These are phyloP conservation scores for Petroica traversi DNA, from an alignment of 2,113 vertebrate species.

Conservation along the genomic window DNA sequence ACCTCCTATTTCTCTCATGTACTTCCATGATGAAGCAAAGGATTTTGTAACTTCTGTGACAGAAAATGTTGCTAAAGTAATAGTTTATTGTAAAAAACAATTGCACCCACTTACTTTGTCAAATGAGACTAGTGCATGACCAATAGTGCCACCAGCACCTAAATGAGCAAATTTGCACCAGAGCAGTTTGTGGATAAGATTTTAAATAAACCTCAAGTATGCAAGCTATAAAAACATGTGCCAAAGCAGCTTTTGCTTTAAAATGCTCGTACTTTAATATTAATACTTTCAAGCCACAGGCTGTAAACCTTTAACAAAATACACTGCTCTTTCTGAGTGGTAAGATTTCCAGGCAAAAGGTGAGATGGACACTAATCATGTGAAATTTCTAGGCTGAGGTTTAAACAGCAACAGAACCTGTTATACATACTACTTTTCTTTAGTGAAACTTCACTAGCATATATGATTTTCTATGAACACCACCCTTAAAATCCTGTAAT, in stretches of 20 bases:
- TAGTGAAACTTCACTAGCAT: neutral
- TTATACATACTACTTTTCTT: neutral
- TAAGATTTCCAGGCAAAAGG: slow-evolving; percentile 16
- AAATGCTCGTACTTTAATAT: neutral
- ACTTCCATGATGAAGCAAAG: neutral
- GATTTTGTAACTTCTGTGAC: neutral
- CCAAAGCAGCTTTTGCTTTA: neutral
- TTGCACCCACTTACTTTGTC: neutral
- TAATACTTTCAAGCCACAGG: neutral
- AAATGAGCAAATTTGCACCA: neutral
- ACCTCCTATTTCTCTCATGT: neutral
- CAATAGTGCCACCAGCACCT: neutral
- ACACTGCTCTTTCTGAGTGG: neutral
- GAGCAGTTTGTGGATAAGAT: neutral
- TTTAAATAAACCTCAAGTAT: slow-evolving; percentile 24
- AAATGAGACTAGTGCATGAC: neutral
- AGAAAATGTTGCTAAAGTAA: neutral
- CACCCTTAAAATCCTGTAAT: neutral
- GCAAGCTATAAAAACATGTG: neutral
- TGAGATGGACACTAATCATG: neutral
- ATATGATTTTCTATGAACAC: neutral
- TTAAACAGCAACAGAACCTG: neutral
- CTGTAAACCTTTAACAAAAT: slow-evolving; percentile 9
- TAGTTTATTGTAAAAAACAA: neutral
- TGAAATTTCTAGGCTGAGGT: neutral